Conservation (phyloP, 2,888 invertebrate species). For the Pandemis cinnamomeana region DNA sequence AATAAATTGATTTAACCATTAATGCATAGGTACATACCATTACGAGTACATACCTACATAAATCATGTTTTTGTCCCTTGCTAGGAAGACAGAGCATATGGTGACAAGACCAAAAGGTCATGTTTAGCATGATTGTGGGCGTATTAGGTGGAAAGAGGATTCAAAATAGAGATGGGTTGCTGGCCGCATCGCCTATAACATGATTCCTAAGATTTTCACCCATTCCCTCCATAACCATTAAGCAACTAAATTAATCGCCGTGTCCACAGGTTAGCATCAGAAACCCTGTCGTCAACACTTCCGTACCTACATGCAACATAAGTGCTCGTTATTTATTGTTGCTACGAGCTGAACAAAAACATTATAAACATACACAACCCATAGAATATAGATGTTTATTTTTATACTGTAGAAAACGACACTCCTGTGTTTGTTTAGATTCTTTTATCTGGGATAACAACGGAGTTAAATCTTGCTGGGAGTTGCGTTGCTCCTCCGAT, state of each 20-base stretch:
- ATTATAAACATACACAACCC: conserved; percentile 1
- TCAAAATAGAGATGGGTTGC: too few relatives aligned
- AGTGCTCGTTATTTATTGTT: neutral
- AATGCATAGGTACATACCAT: too few relatives aligned
- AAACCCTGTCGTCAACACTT: neutral
- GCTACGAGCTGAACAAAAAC: neutral
- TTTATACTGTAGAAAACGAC: conserved; percentile 25
- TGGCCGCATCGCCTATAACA: too few relatives aligned
- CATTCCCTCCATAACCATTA: neutral
- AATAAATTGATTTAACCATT: too few relatives aligned
- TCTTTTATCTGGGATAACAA: conserved; percentile 37
- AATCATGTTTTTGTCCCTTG: too few relatives aligned
- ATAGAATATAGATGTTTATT: conserved; percentile 8
- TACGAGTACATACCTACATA: too few relatives aligned
- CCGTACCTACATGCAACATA: neutral
- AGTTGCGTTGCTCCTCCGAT: conserved; percentile 31
- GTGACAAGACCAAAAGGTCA: too few relatives aligned
- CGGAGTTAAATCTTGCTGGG: conserved; percentile 25
- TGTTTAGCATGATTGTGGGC: too few relatives aligned
- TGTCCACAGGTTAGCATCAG: neutral
- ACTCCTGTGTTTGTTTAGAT: conserved; percentile 28
- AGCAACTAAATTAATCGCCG: neutral
- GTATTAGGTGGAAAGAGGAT: too few relatives aligned
- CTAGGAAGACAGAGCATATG: too few relatives aligned
- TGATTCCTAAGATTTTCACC: too few relatives aligned